Evolutionary conservation across 2,113 vertebrate genomes (phyloP).

Genomic region (Tetrax tetrax): DNA sequence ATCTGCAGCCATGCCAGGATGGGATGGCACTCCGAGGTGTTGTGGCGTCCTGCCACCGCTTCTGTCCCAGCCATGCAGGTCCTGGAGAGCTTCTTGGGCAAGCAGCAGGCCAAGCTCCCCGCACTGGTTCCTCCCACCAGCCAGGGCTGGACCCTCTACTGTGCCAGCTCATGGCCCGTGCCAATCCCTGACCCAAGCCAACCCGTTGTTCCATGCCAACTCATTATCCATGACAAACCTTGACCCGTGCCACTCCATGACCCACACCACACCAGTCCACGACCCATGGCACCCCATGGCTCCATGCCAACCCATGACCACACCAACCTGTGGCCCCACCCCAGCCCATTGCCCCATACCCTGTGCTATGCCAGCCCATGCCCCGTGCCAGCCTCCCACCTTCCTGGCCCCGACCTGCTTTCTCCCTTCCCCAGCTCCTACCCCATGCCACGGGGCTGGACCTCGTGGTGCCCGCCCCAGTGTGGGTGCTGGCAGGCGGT

Average conservation of each 20-base stretch:
- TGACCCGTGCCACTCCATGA: too few relatives aligned
- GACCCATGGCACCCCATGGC: neutral
- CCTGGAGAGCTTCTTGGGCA: neutral
- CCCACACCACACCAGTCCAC: accelerated
- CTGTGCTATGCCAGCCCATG: neutral
- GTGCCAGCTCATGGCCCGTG: neutral
- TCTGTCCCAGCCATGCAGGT: neutral
- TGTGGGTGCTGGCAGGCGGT: neutral
- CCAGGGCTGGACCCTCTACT: accelerated
- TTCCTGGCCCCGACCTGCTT: neutral
- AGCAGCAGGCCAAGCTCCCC: neutral
- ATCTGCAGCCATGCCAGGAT: accelerated
- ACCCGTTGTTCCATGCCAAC: neutral
- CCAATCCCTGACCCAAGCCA: too few relatives aligned
- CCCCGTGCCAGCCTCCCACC: neutral
- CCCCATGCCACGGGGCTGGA: neutral
- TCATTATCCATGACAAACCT: neutral
- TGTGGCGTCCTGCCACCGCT: neutral
- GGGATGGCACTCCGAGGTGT: neutral
- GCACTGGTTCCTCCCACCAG: neutral
- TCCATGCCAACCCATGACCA: neutral
- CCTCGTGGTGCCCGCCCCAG: accelerated
- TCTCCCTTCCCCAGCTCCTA: neutral
- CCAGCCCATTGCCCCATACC: neutral
- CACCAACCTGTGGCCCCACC: neutral